These are phyloP conservation scores for Frankliniella fusca DNA, from an alignment of 2,888 invertebrate species.

Conservation along the genomic window DNA sequence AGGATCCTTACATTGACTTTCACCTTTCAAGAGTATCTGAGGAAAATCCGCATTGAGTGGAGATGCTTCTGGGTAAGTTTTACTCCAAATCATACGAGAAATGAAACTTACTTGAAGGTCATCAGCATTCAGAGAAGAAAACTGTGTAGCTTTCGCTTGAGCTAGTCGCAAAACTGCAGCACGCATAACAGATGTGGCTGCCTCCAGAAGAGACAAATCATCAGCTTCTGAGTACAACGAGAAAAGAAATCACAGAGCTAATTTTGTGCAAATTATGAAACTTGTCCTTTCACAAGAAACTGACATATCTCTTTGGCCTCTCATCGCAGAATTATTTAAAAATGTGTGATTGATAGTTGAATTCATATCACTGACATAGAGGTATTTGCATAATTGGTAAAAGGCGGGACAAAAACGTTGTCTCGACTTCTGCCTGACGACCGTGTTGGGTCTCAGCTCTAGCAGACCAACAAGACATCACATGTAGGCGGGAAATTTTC, in stretches of 20 bases:
- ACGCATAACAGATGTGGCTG: constrained; percentile 48
- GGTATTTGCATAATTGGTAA: too few species aligned
- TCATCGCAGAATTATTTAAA: too few species aligned
- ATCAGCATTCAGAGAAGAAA: constrained; percentile 54
- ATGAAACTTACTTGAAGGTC: constrained; percentile 53
- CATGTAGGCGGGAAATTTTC: too few species aligned
- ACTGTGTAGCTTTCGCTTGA: constrained; percentile 48
- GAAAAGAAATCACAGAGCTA: too few species aligned
- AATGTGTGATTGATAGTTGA: too few species aligned
- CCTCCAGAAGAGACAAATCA: constrained; percentile 44
- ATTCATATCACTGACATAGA: too few species aligned
- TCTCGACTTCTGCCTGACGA: too few species aligned
- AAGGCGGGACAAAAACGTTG: too few species aligned
- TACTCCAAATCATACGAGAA: neutral
- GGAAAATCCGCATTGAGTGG: neutral
- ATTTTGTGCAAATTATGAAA: too few species aligned
- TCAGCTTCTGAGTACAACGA: constrained; percentile 2
- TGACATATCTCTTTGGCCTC: constrained; percentile 33
- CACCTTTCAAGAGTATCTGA: constrained; percentile 37
- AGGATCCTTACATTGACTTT: constrained; percentile 40
- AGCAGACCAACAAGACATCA: too few species aligned
- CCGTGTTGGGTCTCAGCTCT: too few species aligned
- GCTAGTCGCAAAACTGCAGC: constrained; percentile 47
- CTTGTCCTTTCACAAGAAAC: too few species aligned
- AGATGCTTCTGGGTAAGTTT: neutral